Evolutionary conservation across 2,888 invertebrate genomes (phyloP), one percentile per base, ranked within the genome.

Genomic region (Troilus luridus): DNA sequence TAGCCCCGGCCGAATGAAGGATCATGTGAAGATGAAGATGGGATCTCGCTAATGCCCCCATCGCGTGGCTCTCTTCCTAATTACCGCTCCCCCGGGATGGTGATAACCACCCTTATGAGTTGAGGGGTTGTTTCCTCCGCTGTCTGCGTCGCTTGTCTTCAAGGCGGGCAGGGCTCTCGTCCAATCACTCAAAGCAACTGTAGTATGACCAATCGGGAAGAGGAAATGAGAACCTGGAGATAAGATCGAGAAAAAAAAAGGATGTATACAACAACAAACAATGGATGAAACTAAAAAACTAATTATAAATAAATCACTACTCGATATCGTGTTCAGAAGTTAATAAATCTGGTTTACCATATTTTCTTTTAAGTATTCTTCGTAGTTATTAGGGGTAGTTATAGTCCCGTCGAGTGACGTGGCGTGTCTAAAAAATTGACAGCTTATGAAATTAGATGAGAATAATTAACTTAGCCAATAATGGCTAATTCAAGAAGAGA

Each of bases 11-110:
- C 85, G 56, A 58, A 85, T 85, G 85, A 85, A 58, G 85, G 85
- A 85, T 85, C 85, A 85, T 85, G 85, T 85, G 56, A 58, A 85
- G 85, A 85, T 85, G 85, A 85, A 85, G 85, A 85, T 85, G 85
- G 85, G 85, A 85, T 85, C 85, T 85, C n/a, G 56, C 85, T 85
- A 85, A 85, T 85, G 85, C 85, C n/a, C 56, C 56, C n/a, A n/a
- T 85, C 85, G 85, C 85, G 85, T 85, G 85, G 85, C 85, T 19
- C 56, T 56, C 56, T 58, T 81, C 56, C 85, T 85, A 85, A 85
- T 85, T 85, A 85, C 85, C 85, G n/a, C 85, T 21, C 81, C 85
- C 85, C 19, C 0, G n/a, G 85, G 72, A 77, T 27, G 67, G 72
- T n/a, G 56, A 56, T 85, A 58, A 54, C 85, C 56, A 85, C 85